Evolutionary conservation across 2,797 vertebrate species (phyloP).

Genomic region (Gymnodraco acuticeps): DNA sequence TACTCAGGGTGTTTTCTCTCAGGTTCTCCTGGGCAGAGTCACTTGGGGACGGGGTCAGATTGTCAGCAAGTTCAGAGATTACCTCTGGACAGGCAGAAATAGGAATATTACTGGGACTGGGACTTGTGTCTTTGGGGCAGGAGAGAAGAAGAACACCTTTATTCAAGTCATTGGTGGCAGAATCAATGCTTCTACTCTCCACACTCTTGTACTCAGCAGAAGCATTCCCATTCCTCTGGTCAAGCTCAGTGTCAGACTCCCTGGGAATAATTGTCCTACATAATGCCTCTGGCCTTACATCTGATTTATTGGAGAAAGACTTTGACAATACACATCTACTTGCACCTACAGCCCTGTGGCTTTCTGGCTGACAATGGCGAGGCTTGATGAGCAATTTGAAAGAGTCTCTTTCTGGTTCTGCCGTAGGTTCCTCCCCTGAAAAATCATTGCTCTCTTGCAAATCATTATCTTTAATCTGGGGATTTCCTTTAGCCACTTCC

Average conservation of each 20-base stretch:
- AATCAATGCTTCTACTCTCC: slow-evolving; percentile 60
- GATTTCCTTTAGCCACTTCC: slow-evolving; percentile 32
- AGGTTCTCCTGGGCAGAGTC: slow-evolving; percentile 87
- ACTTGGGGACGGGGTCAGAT: slow-evolving; percentile 74
- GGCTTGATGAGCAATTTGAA: slow-evolving; percentile 81
- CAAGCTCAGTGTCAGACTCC: slow-evolving; percentile 70
- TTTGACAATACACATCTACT: slow-evolving; percentile 67
- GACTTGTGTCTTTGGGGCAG: slow-evolving; percentile 81
- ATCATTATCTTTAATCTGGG: slow-evolving; percentile 27
- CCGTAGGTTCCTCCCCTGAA: slow-evolving; percentile 37
- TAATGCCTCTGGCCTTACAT: slow-evolving; percentile 53
- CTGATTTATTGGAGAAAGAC: slow-evolving; percentile 60
- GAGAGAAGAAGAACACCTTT: slow-evolving; percentile 85
- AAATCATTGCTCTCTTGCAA: slow-evolving; percentile 47
- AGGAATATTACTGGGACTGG: slow-evolving; percentile 87
- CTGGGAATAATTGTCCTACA: slow-evolving; percentile 33
- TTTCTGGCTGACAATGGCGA: slow-evolving; percentile 65
- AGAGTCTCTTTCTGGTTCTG: slow-evolving; percentile 78
- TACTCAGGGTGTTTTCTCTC: slow-evolving; percentile 80
- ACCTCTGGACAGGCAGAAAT: slow-evolving; percentile 81
- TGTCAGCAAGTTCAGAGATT: slow-evolving; percentile 80
- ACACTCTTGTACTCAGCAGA: slow-evolving; percentile 48
- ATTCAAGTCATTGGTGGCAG: slow-evolving; percentile 87
- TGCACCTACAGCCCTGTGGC: slow-evolving; percentile 62
- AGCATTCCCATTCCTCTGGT: slow-evolving; percentile 81